Evolutionary conservation across 2,797 vertebrate genomes (phyloP).

Genomic region (Capromys pilorides): DNA sequence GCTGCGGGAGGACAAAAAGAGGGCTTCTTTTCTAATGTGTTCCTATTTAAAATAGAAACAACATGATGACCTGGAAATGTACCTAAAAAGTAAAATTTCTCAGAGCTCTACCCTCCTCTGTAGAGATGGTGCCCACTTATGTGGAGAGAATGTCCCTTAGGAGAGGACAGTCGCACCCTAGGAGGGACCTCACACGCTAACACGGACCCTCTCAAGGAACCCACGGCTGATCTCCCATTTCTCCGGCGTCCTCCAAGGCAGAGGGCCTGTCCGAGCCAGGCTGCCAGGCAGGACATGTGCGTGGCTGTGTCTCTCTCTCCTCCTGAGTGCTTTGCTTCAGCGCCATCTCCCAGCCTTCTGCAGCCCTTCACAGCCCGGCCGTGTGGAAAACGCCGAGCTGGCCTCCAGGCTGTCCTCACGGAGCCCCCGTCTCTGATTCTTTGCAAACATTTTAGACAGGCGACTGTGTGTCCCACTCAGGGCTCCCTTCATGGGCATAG

Average conservation of each 20-base stretch:
- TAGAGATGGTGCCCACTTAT: background rate
- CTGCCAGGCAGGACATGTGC: accelerated
- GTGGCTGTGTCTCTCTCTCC: accelerated
- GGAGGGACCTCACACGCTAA: background rate
- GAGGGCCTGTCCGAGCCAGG: background rate
- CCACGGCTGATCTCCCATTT: accelerated
- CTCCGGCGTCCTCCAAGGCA: accelerated
- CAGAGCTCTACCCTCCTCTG: no score
- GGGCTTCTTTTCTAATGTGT: background rate
- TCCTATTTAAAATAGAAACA: background rate
- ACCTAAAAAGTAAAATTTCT: background rate
- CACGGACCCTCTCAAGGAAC: accelerated
- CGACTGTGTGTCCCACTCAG: background rate
- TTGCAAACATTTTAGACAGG: no score
- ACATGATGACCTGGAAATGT: background rate
- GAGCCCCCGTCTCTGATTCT: background rate
- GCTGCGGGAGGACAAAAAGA: background rate
- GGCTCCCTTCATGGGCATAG: accelerated
- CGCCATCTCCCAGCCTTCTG: background rate
- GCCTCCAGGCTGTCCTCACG: background rate
- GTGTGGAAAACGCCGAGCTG: background rate
- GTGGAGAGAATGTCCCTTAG: background rate
- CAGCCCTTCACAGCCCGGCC: accelerated
- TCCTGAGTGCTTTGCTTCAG: background rate
- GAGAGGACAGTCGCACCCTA: background rate